Conservation (phyloP, 2,888 invertebrate genomes). For the Baccha elongata region DNA sequence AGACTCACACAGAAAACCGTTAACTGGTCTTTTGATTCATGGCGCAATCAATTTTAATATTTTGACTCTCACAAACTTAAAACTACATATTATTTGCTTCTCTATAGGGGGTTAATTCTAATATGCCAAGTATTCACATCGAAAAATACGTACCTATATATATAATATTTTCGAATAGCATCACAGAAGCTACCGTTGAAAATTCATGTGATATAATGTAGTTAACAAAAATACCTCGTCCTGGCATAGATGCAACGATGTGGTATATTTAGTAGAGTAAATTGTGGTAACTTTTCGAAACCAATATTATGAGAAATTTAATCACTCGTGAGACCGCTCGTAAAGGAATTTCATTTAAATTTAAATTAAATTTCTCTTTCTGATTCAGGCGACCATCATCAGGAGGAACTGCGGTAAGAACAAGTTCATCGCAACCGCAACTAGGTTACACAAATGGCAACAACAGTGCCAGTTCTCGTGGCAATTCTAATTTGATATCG, state of each 20-base stretch:
- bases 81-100: too few relatives aligned
- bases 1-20: too few relatives aligned
- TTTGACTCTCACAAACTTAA: too few relatives aligned
- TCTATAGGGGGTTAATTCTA: too few relatives aligned
- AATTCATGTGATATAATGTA: not conserved
- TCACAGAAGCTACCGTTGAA: not conserved
- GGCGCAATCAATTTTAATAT: too few relatives aligned
- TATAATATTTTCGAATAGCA: not conserved
- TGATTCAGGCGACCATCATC: conserved; percentile 77
- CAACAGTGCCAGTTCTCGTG: conserved; percentile 50
- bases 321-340: conserved; percentile 6
- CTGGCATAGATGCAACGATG: not conserved
- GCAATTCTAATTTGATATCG: conserved; percentile 67
- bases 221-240: conserved; percentile 4
- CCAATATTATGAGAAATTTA: conserved; percentile 33
- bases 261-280: not conserved
- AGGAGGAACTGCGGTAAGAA: conserved; percentile 75
- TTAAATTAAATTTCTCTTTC: conserved; percentile 33
- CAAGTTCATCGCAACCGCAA: conserved; percentile 80
- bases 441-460: conserved; percentile 85
- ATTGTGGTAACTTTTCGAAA: not conserved
- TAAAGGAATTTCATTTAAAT: conserved; percentile 27
- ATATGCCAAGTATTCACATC: not conserved
- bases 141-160: too few relatives aligned
- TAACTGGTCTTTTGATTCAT: too few relatives aligned